Evolutionary conservation across 1,140 invertebrate species (phyloP), one percentile per base, ranked within the genome.

Genomic region (Lordiphosa stackelbergi): DNA sequence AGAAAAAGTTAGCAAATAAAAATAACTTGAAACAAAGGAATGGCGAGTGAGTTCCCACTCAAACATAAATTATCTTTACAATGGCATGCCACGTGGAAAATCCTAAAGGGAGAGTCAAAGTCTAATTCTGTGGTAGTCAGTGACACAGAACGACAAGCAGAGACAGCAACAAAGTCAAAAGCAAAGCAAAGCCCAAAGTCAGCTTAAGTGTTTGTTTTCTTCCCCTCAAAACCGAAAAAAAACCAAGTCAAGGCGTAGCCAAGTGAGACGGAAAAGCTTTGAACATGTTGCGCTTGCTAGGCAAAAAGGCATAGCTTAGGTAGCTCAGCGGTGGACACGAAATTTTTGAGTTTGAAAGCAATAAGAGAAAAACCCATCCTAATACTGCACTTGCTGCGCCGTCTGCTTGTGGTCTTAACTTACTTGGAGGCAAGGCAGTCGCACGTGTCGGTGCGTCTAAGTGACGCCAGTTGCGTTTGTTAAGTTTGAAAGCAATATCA

Each of bases 61-160:
- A 38, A 53, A 45, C 68, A 78, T 77, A 78, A 77, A 78, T 78
- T 73, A 78, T 77, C 48, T 51, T 38, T 58, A 78, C 73, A 73
- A 78, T 77, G 73, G 7, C 28, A 31, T 8, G 73, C 51, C 62
- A 66, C 56, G 38, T 62, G 64, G 61, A 31, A 31, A 31, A 31
- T 31, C 6, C 28, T 8, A 70, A 79, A 58, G 57, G 52, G 40
- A 49, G 48, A 12, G 41, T 9, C 46, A 66, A 47, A 77, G 74
- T 79, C 74, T 74, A 74, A 79, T 81, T 31, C 70, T 79, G 74
- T 71, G 62, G 74, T 79, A 60, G 75, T 70, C 79, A 70, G 70
- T 71, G 71, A 73, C 74, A 73, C 59, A 79, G 69, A 66, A 72
- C 60, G 60, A 43, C 46, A 19, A 41, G n/a, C 1, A 22, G 10